Base-by-base conservation (phyloP, 2,113 vertebrate genomes). In the Burhinus bistriatus region DNA sequence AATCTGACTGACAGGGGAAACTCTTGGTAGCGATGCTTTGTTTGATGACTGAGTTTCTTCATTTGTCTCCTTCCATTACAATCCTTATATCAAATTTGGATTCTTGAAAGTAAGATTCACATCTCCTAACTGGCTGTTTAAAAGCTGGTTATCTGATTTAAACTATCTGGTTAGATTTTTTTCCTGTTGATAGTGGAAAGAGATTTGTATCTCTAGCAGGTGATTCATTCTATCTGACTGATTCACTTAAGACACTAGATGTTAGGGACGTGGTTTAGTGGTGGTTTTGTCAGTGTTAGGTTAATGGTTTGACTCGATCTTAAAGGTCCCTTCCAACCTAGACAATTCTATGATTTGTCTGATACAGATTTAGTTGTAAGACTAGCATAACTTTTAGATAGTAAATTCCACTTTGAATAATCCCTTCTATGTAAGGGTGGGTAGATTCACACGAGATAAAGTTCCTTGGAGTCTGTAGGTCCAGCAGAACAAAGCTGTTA, bases 401-500 rank as follows among this genome's bases (percentile, higher is more conserved):
- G 61, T 81, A 75, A 87, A 68, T 91, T 73, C n/a, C 20, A 12
- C n/a, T 83, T 79, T 11, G 17, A 70, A 30, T 87, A 90, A 65
- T 90, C 29, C 5, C 5, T 85, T 91, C 36, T 69, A 0, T 59
- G 4, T 58, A 58, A 80, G 32, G 22, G 15, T 87, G 26, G 20
- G 21, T 81, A 81, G 38, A 59, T 32, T 27, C 2, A 11, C 14
- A 22, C 5, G 27, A 36, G 40, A 47, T 7, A 71, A 49, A 62
- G 47, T 68, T 76, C 40, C 16, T 52, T 55, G 25, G 79, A 71
- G 34, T 81, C 51, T 78, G 23, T 79, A 85, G 26, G 51, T 81
- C 14, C n/a, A 90, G 27, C n/a, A 89, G 62, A 82, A 68, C 72
- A 83, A 83, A 88, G 45, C 29, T 86, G 8, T 88, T 91, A 57